phyloP scores from a whole-genome alignment of 2,113 vertebrate genomes.

The Cairina moschata region DNA sequence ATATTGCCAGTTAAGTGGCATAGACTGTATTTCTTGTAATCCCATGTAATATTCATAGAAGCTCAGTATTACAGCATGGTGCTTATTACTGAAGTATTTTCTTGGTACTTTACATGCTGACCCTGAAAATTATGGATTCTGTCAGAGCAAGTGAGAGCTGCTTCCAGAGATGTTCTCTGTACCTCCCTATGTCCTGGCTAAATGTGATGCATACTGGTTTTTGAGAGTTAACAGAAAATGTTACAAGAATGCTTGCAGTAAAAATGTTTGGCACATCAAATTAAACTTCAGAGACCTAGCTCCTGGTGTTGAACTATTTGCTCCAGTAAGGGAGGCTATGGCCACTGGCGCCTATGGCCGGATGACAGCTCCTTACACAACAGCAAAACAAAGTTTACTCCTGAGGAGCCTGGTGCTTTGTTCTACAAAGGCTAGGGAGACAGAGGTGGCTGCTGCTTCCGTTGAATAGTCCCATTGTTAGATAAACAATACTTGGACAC shows the following conservation, averaged over 20 bases:
- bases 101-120: neutral
- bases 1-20: neutral
- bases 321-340: neutral
- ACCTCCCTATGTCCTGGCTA: neutral
- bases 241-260: neutral
- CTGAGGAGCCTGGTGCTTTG: conserved; percentile 50
- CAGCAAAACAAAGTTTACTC: conserved; percentile 37
- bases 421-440: conserved; percentile 46
- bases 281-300: neutral
- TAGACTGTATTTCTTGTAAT: neutral
- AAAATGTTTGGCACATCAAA: conserved; percentile 14
- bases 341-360: conserved; percentile 17
- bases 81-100: neutral
- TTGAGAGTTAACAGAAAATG: conserved; percentile 1
- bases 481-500: conserved; percentile 13
- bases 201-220: neutral
- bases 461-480: conserved; percentile 49
- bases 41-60: neutral
- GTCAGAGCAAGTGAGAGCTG: neutral
- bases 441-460: conserved; percentile 12
- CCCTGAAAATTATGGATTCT: neutral
- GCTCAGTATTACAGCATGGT: neutral
- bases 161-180: neutral
- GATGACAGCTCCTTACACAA: conserved; percentile 39
- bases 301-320: conserved; percentile 25